Conservation (phyloP, 2,888 invertebrate species). For the Hirudinaria manillensis region DNA sequence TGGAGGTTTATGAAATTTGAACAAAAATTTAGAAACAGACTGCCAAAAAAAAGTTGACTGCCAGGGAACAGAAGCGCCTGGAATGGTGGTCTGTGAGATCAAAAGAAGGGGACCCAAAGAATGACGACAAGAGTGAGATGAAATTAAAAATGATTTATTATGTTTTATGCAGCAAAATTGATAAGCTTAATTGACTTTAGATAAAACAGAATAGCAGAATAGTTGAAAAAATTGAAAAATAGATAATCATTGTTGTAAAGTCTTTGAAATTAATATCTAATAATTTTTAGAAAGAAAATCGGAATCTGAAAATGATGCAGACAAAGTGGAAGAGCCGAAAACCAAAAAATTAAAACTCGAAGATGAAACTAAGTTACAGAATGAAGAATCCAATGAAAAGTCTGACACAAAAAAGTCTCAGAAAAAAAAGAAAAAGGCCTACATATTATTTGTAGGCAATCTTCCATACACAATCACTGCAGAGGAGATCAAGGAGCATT, state of each 20-base stretch:
- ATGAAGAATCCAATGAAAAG: not conserved
- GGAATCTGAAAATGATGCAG: not conserved
- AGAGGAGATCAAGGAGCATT: conserved; percentile 48
- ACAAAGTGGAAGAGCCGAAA: no score
- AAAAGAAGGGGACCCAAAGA: not conserved
- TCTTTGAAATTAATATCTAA: not conserved
- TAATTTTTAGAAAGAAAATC: conserved; percentile 1
- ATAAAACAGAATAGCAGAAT: no score
- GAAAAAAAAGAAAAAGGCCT: conserved; percentile 33
- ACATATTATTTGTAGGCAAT: conserved; percentile 48
- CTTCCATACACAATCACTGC: conserved; percentile 45
- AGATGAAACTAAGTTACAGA: conserved; percentile 8
- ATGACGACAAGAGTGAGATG: not conserved
- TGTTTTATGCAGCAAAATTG: no score
- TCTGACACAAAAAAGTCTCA: not conserved
- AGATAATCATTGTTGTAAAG: no score
- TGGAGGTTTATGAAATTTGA: no score
- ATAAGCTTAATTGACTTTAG: no score
- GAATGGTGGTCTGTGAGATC: conserved; percentile 24
- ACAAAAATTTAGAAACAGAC: not conserved
- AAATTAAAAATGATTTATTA: no score
- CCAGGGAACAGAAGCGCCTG: conserved; percentile 14
- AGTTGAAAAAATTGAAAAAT: no score
- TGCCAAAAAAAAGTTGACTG: conserved; percentile 13
- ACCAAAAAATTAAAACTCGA: not conserved